Base-by-base conservation (phyloP, 2,797 vertebrate genomes). In the Cuniculus paca region DNA sequence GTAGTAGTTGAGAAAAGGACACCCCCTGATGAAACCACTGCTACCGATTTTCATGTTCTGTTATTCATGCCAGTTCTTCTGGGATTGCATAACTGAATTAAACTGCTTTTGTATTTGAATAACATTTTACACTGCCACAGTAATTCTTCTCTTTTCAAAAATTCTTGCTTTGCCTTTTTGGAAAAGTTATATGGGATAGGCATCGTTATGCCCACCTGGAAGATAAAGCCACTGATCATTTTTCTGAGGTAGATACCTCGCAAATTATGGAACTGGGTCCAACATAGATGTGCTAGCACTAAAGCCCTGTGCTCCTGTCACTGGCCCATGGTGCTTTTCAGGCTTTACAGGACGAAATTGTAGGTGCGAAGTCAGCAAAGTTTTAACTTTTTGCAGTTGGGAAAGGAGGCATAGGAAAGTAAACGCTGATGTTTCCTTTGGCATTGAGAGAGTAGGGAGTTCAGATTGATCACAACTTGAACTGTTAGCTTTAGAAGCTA, bases 101-200 rank as follows among this genome's bases (percentile, higher is more conserved):
- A 60, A 36, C 11, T 36, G 5, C 26, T n/a, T n/a, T 94, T 84
- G 17, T 39, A 39, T 42, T 54, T 90, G 52, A 72, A 31, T 75
- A n/a, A 48, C 39, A 1, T 42, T 94, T 96, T 75, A 81, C 0
- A 83, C 26, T 34, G 17, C 1, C n/a, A 31, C 28, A 58, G 13
- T 20, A 65, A 72, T 88, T 82, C 31, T 85, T 93, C 87, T 74
- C 6, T 77, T 94, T 50, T 82, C 12, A 90, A 34, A 74, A 63
- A 52, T 48, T 39, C 42, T 79, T 58, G 58, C 20, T 65, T 91
- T 91, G 50, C 80, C 17, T 72, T 95, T 85, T 83, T 48, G 80
- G 13, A 75, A 10, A 79, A 94, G 58, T 8, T 31, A 5, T 8
- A 4, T 14, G 48, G 75, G n/a, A 31, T 81, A n/a, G 75, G 6